Base-by-base conservation (phyloP, 2,113 vertebrate genomes). In the Rhegmatorhina hoffmannsi region DNA sequence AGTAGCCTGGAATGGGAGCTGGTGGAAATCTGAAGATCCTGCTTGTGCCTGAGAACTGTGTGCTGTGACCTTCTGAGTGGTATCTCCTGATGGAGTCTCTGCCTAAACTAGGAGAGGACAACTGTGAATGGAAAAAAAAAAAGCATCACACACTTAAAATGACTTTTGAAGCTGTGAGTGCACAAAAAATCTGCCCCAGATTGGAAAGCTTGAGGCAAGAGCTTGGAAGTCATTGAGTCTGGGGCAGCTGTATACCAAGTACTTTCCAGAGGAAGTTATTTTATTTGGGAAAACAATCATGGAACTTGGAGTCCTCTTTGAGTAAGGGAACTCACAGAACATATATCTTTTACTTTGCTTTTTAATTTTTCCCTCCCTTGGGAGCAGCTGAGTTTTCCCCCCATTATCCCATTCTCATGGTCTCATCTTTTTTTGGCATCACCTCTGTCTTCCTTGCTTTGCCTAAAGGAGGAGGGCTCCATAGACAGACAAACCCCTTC, bases 311-410 rank as follows among this genome's bases (percentile, higher is more conserved):
- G 43, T 43, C 36, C 62, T 43, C 24, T 26, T 47, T 12, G 49
- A 62, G 46, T 25, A 28, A 7, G 17, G 36, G 72, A 85, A 62
- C 72, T 92, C 16, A 20, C 88, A n/a, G 67, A 83, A 80, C 3
- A 0, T 17, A 1, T 23, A 14, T 8, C 2, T 60, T 60, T n/a
- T 33, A 29, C 5, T 1, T 17, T 7, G 44, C 16, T 68, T 53
- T 40, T 74, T 34, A 44, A 40, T 11, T 8, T 4, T 3, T 8
- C 9, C n/a, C 67, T 64, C 89, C 68, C 86, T 73, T 36, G 91
- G 83, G 83, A 85, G 43, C 38, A 40, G 38, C 33, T 77, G 92
- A 83, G 76, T 70, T 96, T 94, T 86, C 92, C 92, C 68, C 68
- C 47, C 2, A 5, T 59, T 29, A 7, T 74, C 56, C 64, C 47